These are phyloP conservation scores for Papilio demoleus DNA, from an alignment of 2,888 invertebrate species.

Conservation along the genomic window DNA sequence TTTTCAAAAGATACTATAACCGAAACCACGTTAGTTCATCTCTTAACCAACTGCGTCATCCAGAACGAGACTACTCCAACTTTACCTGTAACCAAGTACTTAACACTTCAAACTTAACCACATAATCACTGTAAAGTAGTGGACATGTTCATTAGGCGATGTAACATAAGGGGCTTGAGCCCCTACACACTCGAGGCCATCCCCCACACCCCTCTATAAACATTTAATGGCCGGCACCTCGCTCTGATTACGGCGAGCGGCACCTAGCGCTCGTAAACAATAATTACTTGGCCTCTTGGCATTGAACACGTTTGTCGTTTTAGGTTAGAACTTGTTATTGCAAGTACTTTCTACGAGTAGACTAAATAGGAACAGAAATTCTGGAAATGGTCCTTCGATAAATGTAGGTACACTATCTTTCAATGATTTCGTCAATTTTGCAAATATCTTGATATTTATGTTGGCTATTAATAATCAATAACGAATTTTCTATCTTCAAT, in stretches of 20 bases:
- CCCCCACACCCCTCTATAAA: slow-evolving; percentile 30
- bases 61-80: background rate
- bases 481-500: background rate
- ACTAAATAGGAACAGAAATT: background rate
- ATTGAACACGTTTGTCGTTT: slow-evolving; percentile 7
- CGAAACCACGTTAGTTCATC: background rate
- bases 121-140: slow-evolving; percentile 9
- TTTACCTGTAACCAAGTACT: background rate
- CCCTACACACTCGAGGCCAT: slow-evolving; percentile 12
- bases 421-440: no score
- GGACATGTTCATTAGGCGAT: slow-evolving; percentile 11
- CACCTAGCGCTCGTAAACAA: slow-evolving; percentile 28
- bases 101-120: slow-evolving; percentile 8
- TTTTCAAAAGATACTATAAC: background rate
- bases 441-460: background rate
- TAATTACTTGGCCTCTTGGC: slow-evolving; percentile 28
- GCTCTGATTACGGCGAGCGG: slow-evolving; percentile 22
- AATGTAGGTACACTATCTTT: no score
- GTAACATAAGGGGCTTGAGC: slow-evolving; percentile 6
- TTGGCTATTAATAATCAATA: background rate
- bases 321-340: slow-evolving; percentile 2
- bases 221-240: slow-evolving; percentile 30
- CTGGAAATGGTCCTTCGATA: background rate
- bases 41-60: no score
- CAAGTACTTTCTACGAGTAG: background rate